These are phyloP conservation scores for Heteropelma amictum DNA, from an alignment of 2,888 invertebrate genomes.

Conservation along the genomic window DNA sequence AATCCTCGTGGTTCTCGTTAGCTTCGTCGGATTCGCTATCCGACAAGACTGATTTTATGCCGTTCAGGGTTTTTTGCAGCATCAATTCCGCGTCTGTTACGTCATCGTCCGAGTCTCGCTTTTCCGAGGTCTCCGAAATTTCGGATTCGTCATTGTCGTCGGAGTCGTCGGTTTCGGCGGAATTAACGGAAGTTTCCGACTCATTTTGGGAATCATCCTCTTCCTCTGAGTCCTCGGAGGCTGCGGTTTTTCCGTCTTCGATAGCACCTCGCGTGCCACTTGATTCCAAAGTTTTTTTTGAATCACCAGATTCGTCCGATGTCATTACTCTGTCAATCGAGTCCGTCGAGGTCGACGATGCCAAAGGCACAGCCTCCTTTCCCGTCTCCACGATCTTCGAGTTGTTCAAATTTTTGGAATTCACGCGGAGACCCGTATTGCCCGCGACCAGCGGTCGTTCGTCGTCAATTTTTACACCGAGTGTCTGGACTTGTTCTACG, in stretches of 20 bases:
- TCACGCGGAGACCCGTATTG: slow-evolving; percentile 33
- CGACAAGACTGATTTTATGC: slow-evolving; percentile 73
- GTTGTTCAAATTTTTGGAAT: slow-evolving; percentile 59
- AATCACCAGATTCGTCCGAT: slow-evolving; percentile 48
- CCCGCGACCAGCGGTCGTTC: slow-evolving; percentile 31
- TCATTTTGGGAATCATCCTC: slow-evolving; percentile 16
- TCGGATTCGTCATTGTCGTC: slow-evolving; percentile 23
- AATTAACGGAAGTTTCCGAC: slow-evolving; percentile 18
- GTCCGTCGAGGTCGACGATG: neutral
- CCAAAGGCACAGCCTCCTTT: neutral
- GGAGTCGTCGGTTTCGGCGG: slow-evolving; percentile 36
- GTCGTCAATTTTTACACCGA: slow-evolving; percentile 24
- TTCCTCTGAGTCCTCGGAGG: slow-evolving; percentile 23
- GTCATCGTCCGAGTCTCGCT: slow-evolving; percentile 61
- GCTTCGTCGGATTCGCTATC: slow-evolving; percentile 69
- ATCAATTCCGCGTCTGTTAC: slow-evolving; percentile 71
- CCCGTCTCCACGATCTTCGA: slow-evolving; percentile 47
- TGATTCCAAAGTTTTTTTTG: slow-evolving; percentile 42
- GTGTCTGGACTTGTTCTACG: slow-evolving; percentile 43
- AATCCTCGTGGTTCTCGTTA: slow-evolving; percentile 49
- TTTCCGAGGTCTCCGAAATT: slow-evolving; percentile 10
- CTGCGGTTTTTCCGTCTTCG: slow-evolving; percentile 53
- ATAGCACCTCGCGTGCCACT: slow-evolving; percentile 33
- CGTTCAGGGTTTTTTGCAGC: slow-evolving; percentile 71
- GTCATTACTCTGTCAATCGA: slow-evolving; percentile 71